Conservation (phyloP, 2,888 invertebrate genomes). For the Tenthredo distinguenda region DNA sequence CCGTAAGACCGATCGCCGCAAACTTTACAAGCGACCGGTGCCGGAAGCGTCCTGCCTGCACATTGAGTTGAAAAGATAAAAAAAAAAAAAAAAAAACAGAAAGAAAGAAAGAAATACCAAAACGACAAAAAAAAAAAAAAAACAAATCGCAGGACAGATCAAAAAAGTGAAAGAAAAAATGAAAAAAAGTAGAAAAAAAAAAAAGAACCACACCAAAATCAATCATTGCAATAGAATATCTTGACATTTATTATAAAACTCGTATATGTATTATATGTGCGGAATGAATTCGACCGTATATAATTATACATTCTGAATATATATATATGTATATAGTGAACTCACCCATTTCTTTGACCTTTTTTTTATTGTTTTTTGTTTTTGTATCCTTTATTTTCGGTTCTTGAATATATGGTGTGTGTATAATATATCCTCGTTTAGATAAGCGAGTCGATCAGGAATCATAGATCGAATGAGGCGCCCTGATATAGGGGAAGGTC, state of each 20-base stretch:
- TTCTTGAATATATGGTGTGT: not conserved
- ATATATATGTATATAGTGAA: not conserved
- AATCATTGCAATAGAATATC: not conserved
- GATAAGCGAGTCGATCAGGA: conserved; percentile 7
- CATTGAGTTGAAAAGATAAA: not conserved
- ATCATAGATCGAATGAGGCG: conserved; percentile 50
- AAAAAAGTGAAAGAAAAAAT: not conserved
- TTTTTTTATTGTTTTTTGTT: not conserved
- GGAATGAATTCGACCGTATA: not conserved
- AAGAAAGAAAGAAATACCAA: not conserved
- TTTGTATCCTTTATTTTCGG: not conserved
- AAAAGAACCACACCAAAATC: not conserved
- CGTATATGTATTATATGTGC: too few species aligned
- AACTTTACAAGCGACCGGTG: conserved; percentile 86
- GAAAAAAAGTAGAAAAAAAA: not conserved
- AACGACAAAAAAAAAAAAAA: too few species aligned
- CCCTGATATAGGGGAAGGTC: not conserved
- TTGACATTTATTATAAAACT: not conserved
- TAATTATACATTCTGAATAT: not conserved
- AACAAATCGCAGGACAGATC: too few species aligned
- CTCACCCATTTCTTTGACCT: not conserved
- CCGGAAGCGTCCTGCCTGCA: conserved; percentile 82
- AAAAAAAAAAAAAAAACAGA: not conserved
- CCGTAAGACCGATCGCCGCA: conserved; percentile 92
- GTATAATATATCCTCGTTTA: not conserved